Evolutionary conservation across 2,888 invertebrate genomes (phyloP), one percentile per base, ranked within the genome.

Genomic region (Priocnemis perturbator): DNA sequence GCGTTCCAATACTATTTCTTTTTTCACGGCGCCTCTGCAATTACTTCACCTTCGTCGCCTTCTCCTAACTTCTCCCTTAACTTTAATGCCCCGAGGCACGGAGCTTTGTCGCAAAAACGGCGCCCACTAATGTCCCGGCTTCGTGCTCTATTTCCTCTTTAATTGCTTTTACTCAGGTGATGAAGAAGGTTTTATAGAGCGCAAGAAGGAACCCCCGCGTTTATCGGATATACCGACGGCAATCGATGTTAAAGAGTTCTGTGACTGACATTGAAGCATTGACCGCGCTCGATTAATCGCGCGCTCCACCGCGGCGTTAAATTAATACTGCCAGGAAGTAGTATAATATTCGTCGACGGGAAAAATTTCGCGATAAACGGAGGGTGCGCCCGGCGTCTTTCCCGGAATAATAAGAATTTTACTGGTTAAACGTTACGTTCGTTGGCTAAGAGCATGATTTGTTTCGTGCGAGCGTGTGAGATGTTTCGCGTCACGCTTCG

Each of bases 41-140:
- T 73, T 77, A 69, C 71, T 69, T 61, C 19, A 19, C 14, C 61
- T 45, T 30, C 65, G 60, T 59, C 50, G 66, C n/a, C 68, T 52
- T 60, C 53, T 50, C 61, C 64, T 58, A 68, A 68, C 55, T 63
- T 67, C 52, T 20, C 19, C 58, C 52, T 69, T 60, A 68, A 73
- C 53, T 73, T 69, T 65, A 68, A 53, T 47, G 55, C 30, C 37
- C 60, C 60, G 56, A 17, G 52, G 21, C 48, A 20, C 11, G n/a
- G 57, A 67, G 53, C 26, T 44, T 14, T n/a, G 11, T 9, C 7
- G 63, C 50, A 68, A 76, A 67, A 73, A 68, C 45, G 50, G 2
- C 37, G 47, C 19, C 30, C 61, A 20, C 57, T 68, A 68, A 74
- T 67, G 67, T 66, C 17, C 4, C 30, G 21, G 45, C 56, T 26